Conservation (phyloP, 2,888 invertebrate genomes). For the Drosophila suboccidentalis region DNA sequence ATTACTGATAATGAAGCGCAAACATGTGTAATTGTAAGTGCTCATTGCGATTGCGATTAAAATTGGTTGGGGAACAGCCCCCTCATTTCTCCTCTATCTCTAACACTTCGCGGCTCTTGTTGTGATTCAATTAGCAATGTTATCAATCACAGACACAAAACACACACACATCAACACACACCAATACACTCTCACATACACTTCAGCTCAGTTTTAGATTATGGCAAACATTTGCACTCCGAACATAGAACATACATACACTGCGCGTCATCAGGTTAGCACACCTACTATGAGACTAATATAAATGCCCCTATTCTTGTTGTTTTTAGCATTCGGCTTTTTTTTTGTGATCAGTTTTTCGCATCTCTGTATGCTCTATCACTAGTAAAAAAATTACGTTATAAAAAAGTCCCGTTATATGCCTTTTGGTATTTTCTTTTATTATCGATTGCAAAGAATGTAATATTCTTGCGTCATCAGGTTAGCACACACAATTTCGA, state of each 20-base stretch:
- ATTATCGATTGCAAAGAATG: too few relatives aligned
- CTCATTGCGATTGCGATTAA: conserved; percentile 74
- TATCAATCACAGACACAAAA: conserved; percentile 59
- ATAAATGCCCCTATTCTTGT: too few relatives aligned
- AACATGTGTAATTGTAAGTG: conserved; percentile 75
- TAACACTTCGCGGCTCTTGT: conserved; percentile 37
- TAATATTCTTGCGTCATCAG: too few relatives aligned
- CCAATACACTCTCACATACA: conserved; percentile 11
- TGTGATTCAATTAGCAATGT: conserved; percentile 71
- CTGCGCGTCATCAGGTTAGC: too few relatives aligned
- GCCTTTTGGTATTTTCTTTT: too few relatives aligned
- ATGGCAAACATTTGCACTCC: conserved; percentile 62
- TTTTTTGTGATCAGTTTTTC: too few relatives aligned
- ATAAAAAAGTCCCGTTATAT: too few relatives aligned
- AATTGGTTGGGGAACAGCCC: conserved; percentile 38
- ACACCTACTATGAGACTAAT: too few relatives aligned
- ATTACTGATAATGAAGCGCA: conserved; percentile 68
- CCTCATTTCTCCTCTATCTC: not conserved
- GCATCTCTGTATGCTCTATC: too few relatives aligned
- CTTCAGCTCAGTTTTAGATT: conserved; percentile 44
- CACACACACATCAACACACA: conserved; percentile 3
- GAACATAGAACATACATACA: conserved; percentile 19
- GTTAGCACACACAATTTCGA: too few relatives aligned
- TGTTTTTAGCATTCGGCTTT: too few relatives aligned
- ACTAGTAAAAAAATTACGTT: too few relatives aligned